These are phyloP conservation scores for Allochrocebus solatus DNA, from an alignment of 2,797 vertebrate genomes.

Conservation along the genomic window DNA sequence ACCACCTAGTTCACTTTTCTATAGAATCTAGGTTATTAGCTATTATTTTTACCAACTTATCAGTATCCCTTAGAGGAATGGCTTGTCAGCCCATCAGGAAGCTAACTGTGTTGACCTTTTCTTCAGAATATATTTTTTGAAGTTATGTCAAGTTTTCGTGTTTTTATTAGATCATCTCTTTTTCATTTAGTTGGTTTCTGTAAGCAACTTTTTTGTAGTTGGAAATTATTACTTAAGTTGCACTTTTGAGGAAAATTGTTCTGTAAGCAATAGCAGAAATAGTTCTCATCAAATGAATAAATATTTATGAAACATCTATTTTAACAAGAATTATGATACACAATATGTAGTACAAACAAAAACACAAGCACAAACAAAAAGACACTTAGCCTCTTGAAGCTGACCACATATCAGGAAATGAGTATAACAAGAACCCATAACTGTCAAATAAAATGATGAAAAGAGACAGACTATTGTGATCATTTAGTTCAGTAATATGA, in stretches of 20 bases:
- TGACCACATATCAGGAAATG: not conserved
- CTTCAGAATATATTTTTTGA: not conserved
- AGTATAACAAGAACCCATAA: not conserved
- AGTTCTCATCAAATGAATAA: not conserved
- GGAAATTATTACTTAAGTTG: too few relatives aligned
- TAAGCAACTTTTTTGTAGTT: not conserved
- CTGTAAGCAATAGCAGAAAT: too few relatives aligned
- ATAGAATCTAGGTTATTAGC: not conserved
- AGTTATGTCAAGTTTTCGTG: not conserved
- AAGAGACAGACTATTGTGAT: not conserved
- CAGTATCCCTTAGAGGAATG: not conserved
- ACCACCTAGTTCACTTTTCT: not conserved
- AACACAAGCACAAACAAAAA: not conserved
- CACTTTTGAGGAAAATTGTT: too few relatives aligned
- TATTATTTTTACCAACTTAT: not conserved
- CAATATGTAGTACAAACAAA: not conserved
- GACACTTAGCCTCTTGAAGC: not conserved
- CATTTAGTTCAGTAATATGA: not conserved
- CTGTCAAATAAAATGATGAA: not conserved
- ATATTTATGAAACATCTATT: not conserved
- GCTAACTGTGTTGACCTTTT: not conserved
- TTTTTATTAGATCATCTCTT: not conserved
- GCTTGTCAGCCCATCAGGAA: not conserved
- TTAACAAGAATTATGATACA: not conserved
- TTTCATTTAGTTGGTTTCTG: not conserved